phyloP scores from a whole-genome alignment of 1,140 invertebrate species.

The Myzus persicae region DNA sequence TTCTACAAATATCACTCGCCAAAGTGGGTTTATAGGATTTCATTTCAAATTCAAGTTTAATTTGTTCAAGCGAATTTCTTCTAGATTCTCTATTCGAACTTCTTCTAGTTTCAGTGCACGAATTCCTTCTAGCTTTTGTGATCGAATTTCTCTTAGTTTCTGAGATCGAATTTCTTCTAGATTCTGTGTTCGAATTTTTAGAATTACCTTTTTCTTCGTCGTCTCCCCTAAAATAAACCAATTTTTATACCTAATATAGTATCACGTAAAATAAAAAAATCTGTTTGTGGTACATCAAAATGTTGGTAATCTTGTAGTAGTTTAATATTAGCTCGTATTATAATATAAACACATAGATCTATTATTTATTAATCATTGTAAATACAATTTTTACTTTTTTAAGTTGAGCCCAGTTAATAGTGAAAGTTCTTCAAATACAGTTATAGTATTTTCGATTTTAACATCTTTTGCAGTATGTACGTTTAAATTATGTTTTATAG shows the following conservation, averaged over 20 bases:
- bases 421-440: background rate
- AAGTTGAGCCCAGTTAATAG: background rate
- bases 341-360: background rate
- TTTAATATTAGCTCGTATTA: background rate
- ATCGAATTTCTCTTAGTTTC: background rate
- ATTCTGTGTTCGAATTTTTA: background rate
- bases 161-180: background rate
- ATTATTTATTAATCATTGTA: background rate
- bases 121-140: background rate
- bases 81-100: background rate
- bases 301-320: background rate
- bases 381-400: background rate
- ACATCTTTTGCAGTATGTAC: background rate
- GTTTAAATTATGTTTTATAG: background rate
- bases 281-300: background rate
- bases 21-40: background rate
- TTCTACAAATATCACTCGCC: background rate
- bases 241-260: background rate
- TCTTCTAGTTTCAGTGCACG: background rate
- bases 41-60: constrained; percentile 3
- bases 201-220: background rate
- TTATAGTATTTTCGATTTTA: background rate
- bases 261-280: background rate
- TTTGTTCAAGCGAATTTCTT: background rate
- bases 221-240: background rate